These are phyloP conservation scores for Ectropis grisescens DNA, from an alignment of 1,140 invertebrate genomes.

Conservation along the genomic window DNA sequence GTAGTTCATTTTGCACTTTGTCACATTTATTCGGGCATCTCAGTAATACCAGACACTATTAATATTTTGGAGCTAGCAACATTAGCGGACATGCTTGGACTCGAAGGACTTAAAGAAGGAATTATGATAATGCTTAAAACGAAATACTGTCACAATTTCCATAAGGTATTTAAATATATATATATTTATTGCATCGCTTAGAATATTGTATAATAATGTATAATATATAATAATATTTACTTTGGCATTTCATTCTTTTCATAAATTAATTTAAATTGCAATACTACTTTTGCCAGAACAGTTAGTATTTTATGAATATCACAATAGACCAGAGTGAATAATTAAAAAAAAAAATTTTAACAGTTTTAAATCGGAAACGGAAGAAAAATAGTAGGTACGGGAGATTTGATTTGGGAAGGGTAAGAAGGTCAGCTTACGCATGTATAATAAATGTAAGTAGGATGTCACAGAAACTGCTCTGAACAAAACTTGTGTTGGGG, in stretches of 20 bases:
- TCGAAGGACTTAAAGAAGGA: slow-evolving; percentile 92
- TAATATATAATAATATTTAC: neutral
- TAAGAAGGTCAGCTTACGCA: too few relatives aligned
- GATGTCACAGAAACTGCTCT: too few relatives aligned
- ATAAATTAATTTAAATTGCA: too few relatives aligned
- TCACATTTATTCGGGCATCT: slow-evolving; percentile 92
- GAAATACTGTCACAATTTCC: slow-evolving; percentile 93
- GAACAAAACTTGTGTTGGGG: too few relatives aligned
- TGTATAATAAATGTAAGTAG: too few relatives aligned
- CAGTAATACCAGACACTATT: slow-evolving; percentile 85
- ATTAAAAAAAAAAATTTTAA: too few relatives aligned
- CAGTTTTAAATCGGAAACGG: too few relatives aligned
- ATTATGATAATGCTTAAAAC: slow-evolving; percentile 88
- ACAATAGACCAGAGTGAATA: too few relatives aligned
- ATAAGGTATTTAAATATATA: slow-evolving; percentile 78
- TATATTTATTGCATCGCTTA: neutral
- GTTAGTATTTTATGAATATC: too few relatives aligned
- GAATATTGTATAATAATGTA: neutral
- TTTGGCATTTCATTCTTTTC: neutral
- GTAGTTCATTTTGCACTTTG: slow-evolving; percentile 90
- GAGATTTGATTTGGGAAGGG: too few relatives aligned
- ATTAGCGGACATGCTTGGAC: slow-evolving; percentile 87
- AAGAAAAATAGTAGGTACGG: too few relatives aligned
- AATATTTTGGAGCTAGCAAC: slow-evolving; percentile 89
- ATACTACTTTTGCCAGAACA: too few relatives aligned